Evolutionary conservation across 2,797 vertebrate species (phyloP).

Genomic region (Hephaestus fuliginosus): DNA sequence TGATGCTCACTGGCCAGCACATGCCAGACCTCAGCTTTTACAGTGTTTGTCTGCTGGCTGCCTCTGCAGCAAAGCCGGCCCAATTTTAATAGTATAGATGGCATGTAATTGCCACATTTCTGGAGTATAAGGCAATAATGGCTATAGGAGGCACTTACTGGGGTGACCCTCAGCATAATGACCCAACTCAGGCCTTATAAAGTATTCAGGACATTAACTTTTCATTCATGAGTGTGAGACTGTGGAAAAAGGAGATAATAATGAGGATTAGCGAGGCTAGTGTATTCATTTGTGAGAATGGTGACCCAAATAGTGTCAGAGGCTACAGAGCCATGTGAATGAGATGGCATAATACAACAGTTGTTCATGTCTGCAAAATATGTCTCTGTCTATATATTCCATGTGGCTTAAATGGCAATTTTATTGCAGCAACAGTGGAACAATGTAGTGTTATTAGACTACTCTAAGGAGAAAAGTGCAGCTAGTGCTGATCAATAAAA

Average conservation of each 20-base stretch:
- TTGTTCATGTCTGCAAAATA: slow-evolving; percentile 50
- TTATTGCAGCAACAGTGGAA: slow-evolving; percentile 53
- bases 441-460: slow-evolving; percentile 52
- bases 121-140: slow-evolving; percentile 39
- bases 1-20: slow-evolving; percentile 55
- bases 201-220: slow-evolving; percentile 74
- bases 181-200: slow-evolving; percentile 63
- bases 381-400: slow-evolving; percentile 47
- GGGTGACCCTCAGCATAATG: slow-evolving; percentile 71
- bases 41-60: slow-evolving; percentile 56
- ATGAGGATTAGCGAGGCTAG: slow-evolving; percentile 61
- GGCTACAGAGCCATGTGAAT: slow-evolving; percentile 51
- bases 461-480: slow-evolving; percentile 60
- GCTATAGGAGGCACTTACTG: slow-evolving; percentile 54
- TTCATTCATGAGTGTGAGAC: slow-evolving; percentile 61
- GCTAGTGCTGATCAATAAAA: slow-evolving; percentile 69
- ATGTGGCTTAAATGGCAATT: slow-evolving; percentile 46
- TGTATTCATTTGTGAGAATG: slow-evolving; percentile 67
- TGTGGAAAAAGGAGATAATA: slow-evolving; percentile 57
- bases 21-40: slow-evolving; percentile 54
- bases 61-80: slow-evolving; percentile 38
- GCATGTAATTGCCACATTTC: slow-evolving; percentile 60
- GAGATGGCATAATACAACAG: slow-evolving; percentile 49
- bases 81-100: slow-evolving; percentile 47
- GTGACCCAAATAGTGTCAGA: slow-evolving; percentile 68